Evolutionary conservation across 2,113 vertebrate genomes (phyloP), one percentile per base, ranked within the genome.

Genomic region (Calonectris borealis): DNA sequence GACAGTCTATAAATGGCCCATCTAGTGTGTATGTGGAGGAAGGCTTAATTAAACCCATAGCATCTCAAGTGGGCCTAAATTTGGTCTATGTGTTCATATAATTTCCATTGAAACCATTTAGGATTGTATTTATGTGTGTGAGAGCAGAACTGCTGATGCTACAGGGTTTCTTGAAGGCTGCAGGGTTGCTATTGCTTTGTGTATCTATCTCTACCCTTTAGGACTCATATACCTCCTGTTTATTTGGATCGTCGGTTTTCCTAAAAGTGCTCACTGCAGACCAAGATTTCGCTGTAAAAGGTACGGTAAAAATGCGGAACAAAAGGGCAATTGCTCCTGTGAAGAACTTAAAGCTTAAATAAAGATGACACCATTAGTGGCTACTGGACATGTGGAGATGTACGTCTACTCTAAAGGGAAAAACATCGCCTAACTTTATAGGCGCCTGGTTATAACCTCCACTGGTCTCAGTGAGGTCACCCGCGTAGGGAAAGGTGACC

Each of bases 381-480:
- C 11, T 36, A 2, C 0, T 40, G 40, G 40, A 40, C 40, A 40
- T 13, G 40, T 40, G 0, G 24, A 46, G 7, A 2, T 0, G 0
- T 6, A 3, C 29, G 1, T 38, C 1, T 8, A 8, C 42, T 32
- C 32, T 14, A 2, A 26, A n/a, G 77, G 72, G 64, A 21, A 18
- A 3, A 26, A 14, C 46, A 4, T 13, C 24, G 16, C 71, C 57
- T n/a, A 16, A 13, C 17, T 75, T n/a, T 16, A 2, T 11, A 32
- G 88, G 36, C 78, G 49, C 46, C 62, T 72, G 84, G 60, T 40
- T 57, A 16, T 46, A 13, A 64, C 5, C 64, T 44, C 8, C 40
- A 1, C 2, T n/a, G 88, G 5, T 11, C 52, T 38, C 79, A 6
- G 26, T 7, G 25, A 38, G 86, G 27, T 62, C 73, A 52, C 81